A percentile compares a stretch with the other conserved stretches of the same genome.
phyloP scores from a whole-genome alignment of 92 coral and sea anemone species.

The Porites evermanni region DNA sequence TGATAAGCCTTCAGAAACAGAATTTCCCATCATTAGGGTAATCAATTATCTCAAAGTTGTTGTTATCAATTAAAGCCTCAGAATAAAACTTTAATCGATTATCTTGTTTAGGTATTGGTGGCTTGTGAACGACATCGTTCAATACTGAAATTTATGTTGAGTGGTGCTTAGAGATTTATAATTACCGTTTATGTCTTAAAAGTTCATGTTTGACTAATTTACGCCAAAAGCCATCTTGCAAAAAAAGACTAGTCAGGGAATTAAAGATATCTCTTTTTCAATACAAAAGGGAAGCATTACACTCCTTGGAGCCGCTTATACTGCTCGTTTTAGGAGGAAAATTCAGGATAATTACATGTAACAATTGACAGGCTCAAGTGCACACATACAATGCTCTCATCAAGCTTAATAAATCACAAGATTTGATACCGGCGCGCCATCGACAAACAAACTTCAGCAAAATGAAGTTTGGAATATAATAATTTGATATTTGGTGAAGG shows the following conservation, averaged over 20 bases:
- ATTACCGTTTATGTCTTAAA: neutral
- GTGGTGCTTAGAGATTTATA: conserved; percentile 7
- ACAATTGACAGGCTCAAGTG: conserved; percentile 39
- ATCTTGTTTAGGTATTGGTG: conserved; percentile 21
- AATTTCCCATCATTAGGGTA: conserved; percentile 40
- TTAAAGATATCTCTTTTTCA: neutral
- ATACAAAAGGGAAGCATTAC: neutral
- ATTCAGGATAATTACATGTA: neutral
- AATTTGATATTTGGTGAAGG: conserved; percentile 27
- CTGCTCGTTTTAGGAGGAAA: conserved; percentile 5
- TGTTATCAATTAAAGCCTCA: conserved; percentile 38
- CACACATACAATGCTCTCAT: conserved; percentile 22
- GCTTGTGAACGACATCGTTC: conserved; percentile 5
- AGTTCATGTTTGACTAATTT: neutral
- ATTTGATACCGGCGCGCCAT: conserved; percentile 43
- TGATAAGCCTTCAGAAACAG: conserved; percentile 23
- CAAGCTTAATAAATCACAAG: conserved; percentile 35
- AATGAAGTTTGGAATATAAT: conserved; percentile 7
- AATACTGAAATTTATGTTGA: conserved; percentile 22
- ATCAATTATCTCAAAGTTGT: conserved; percentile 43
- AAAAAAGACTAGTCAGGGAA: neutral
- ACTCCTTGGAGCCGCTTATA: neutral
- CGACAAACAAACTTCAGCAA: conserved; percentile 27
- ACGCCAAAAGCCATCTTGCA: neutral
- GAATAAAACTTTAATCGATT: conserved; percentile 26